A percentile compares a stretch with the other conserved stretches of the same genome.
Evolutionary conservation across 1,140 invertebrate species (phyloP).

Genomic region (Heliconius nattereri): DNA sequence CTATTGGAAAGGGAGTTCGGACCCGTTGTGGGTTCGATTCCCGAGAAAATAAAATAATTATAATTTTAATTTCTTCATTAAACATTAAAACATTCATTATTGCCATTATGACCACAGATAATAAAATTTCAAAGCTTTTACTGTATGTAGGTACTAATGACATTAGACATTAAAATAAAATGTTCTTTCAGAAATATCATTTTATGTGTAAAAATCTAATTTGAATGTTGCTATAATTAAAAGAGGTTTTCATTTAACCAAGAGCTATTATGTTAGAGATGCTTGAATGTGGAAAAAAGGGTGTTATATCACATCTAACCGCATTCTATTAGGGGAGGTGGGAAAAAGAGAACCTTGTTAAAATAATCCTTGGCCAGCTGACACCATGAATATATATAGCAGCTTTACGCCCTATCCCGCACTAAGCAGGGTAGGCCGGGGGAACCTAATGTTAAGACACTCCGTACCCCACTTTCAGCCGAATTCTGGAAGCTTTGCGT

Average conservation of each 20-base stretch:
- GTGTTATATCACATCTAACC: background rate
- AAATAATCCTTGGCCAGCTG: background rate
- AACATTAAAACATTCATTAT: background rate
- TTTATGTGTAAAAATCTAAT: background rate
- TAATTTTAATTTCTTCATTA: no score
- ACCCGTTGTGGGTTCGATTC: no score
- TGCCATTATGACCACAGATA: background rate
- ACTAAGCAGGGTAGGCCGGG: no score
- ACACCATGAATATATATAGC: background rate
- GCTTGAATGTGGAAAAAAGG: background rate
- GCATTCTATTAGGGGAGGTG: background rate
- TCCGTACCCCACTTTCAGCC: no score
- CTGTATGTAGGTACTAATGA: background rate
- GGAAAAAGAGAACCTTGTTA: background rate
- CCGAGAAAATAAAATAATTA: no score
- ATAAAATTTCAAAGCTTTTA: background rate
- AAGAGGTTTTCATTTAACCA: background rate
- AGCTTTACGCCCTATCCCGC: no score
- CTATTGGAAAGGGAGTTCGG: no score
- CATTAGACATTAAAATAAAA: background rate
- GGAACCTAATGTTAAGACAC: no score
- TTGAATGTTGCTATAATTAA: conserved; percentile 1
- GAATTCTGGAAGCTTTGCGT: no score
- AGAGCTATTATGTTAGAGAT: background rate
- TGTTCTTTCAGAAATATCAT: background rate